phyloP scores from a whole-genome alignment of 2,113 vertebrate genomes.

The Conger conger region DNA sequence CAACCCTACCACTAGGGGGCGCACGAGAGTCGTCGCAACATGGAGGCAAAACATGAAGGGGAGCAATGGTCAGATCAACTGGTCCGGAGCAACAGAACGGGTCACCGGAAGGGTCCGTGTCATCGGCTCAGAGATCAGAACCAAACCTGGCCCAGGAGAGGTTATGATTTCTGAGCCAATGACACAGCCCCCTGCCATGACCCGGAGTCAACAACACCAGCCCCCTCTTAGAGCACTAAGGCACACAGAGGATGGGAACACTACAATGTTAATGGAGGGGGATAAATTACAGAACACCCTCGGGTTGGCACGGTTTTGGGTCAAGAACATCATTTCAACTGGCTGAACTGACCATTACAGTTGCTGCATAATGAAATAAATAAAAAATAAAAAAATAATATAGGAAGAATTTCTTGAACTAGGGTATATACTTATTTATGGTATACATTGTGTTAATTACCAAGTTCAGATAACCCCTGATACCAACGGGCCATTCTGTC shows the following conservation, averaged over 20 bases:
- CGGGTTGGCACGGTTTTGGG: not conserved
- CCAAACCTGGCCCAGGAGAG: not conserved
- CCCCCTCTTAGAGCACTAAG: not conserved
- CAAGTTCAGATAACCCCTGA: not conserved
- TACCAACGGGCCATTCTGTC: not conserved
- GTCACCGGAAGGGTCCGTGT: not conserved
- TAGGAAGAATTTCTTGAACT: not conserved
- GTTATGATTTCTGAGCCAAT: too few species aligned
- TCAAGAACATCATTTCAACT: not conserved
- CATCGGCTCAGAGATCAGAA: not conserved
- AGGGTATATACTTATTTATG: not conserved
- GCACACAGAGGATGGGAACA: not conserved
- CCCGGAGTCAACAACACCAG: slow-evolving; percentile 8
- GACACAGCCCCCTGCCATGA: too few species aligned
- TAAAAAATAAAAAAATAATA: not conserved
- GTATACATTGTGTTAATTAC: not conserved
- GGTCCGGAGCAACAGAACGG: not conserved
- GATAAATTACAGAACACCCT: not conserved
- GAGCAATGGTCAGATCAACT: slow-evolving; percentile 61
- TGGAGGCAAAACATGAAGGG: slow-evolving; percentile 72
- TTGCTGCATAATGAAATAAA: not conserved
- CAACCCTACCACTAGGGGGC: slow-evolving; percentile 71
- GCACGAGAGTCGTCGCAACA: slow-evolving; percentile 61
- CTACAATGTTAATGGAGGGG: not conserved
- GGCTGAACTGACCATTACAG: not conserved